Conservation (phyloP, 2,113 vertebrate species). For the Aviceda subcristata region DNA sequence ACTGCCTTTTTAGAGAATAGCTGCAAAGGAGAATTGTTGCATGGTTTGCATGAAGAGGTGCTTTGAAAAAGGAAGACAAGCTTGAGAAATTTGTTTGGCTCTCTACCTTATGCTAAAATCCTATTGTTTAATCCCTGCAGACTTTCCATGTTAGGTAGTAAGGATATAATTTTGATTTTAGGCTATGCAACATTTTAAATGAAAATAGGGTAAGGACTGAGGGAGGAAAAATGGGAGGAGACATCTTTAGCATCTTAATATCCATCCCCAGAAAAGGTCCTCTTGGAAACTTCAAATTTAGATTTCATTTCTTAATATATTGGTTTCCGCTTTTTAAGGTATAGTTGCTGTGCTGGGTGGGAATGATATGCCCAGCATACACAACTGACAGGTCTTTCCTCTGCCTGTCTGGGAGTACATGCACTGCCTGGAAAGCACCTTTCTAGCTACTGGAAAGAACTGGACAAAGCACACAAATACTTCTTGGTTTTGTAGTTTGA, state of each 20-base stretch:
- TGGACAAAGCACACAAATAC: background rate
- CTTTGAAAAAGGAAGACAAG: background rate
- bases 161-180: background rate
- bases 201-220: background rate
- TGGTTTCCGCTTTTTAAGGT: accelerated
- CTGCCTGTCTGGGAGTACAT: background rate
- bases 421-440: background rate
- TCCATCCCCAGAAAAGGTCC: background rate
- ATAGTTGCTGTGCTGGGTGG: background rate
- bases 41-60: background rate
- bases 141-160: background rate
- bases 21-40: background rate
- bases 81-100: background rate
- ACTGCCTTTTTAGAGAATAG: background rate
- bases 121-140: background rate
- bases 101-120: background rate
- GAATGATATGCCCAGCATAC: background rate
- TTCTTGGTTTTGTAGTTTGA: background rate
- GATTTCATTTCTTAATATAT: background rate
- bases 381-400: background rate
- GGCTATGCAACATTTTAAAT: background rate
- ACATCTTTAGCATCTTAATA: background rate
- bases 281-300: background rate
- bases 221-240: background rate
- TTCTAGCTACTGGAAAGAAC: background rate